Conservation (phyloP, 2,113 vertebrate genomes). For the Anolis sagrei region DNA sequence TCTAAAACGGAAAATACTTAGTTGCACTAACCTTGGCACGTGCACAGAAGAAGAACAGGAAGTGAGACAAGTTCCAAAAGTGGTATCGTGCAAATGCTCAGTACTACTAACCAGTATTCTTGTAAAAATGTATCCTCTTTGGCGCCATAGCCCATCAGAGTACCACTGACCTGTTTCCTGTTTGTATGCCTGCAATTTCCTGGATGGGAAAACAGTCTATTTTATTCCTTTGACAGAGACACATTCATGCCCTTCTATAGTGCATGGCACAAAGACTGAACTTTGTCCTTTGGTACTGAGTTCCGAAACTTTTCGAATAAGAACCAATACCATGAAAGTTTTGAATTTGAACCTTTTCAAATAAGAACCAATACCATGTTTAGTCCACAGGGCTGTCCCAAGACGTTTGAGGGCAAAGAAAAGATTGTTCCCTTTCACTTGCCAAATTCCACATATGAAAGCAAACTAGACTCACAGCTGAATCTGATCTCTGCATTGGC, state of each 20-base stretch:
- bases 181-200: slow-evolving; percentile 27
- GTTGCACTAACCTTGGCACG: not conserved
- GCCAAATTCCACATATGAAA: not conserved
- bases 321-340: not conserved
- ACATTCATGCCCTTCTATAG: slow-evolving; percentile 6
- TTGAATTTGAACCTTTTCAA: not conserved
- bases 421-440: not conserved
- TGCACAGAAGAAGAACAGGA: not conserved
- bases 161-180: slow-evolving; percentile 31
- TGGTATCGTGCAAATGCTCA: slow-evolving; percentile 13
- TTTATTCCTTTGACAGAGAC: slow-evolving; percentile 1
- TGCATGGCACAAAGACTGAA: not conserved
- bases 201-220: slow-evolving; percentile 25
- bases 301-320: not conserved
- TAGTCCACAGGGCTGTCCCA: not conserved
- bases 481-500: not conserved
- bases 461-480: not conserved
- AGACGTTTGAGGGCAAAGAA: not conserved
- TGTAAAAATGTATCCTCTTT: slow-evolving; percentile 9
- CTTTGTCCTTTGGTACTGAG: not conserved
- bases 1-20: not conserved
- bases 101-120: not conserved
- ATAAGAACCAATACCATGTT: not conserved
- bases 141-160: slow-evolving; percentile 8
- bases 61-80: not conserved